A percentile compares a stretch with the other conserved stretches of the same genome.
phyloP scores from a whole-genome alignment of 30 jellyfish, hydroid and myxozoan species.

The Aurelia sp. region DNA sequence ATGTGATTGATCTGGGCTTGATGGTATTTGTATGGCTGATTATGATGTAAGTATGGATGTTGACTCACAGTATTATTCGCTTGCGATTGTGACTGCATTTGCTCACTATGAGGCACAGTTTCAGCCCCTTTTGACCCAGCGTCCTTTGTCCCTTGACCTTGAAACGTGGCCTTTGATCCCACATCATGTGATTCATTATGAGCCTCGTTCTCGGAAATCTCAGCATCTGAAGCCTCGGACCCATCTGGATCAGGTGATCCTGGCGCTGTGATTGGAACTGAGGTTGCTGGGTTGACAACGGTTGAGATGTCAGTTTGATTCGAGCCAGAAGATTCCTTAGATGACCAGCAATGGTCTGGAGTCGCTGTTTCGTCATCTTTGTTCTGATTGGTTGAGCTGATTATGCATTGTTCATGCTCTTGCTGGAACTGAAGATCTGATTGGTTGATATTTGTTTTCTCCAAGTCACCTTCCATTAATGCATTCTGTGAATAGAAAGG shows the following conservation, averaged over 20 bases:
- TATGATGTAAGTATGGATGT: slow-evolving; percentile 28
- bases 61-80: not conserved
- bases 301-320: slow-evolving; percentile 96
- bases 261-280: slow-evolving; percentile 98
- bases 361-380: slow-evolving; percentile 46
- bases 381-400: slow-evolving; percentile 25
- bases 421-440: not conserved
- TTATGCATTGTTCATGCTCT: slow-evolving; percentile 24
- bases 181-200: not conserved
- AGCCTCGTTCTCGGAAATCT: slow-evolving; percentile 56
- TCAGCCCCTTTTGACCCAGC: slow-evolving; percentile 12
- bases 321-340: slow-evolving; percentile 91
- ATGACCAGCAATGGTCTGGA: slow-evolving; percentile 90
- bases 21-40: slow-evolving; percentile 32
- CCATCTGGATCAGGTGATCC: slow-evolving; percentile 98
- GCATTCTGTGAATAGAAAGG: not conserved
- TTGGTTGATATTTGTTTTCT: not conserved
- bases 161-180: not conserved
- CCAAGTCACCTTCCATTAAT: not conserved
- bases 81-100: not conserved
- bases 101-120: slow-evolving; percentile 17
- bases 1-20: not conserved
- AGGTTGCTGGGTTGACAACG: slow-evolving; percentile 95
- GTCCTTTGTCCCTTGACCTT: slow-evolving; percentile 40
- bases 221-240: slow-evolving; percentile 81